Conservation (phyloP, 2,113 vertebrate genomes). For the Copsychus sechellarum region DNA sequence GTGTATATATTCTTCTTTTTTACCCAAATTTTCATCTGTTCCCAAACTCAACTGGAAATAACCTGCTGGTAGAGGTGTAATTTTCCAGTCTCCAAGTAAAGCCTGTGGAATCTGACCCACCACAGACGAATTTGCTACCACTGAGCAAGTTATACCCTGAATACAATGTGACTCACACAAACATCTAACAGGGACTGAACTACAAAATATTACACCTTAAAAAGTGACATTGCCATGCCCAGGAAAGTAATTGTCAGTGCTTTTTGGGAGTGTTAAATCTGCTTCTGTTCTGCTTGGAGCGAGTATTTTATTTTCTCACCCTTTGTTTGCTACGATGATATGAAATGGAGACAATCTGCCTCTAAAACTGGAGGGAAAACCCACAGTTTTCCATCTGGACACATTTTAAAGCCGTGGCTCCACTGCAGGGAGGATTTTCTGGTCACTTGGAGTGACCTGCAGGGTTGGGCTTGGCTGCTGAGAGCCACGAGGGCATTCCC, state of each 20-base stretch:
- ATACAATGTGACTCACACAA: not conserved
- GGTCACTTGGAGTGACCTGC: not conserved
- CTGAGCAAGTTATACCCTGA: not conserved
- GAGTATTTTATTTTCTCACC: not conserved
- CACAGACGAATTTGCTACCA: not conserved
- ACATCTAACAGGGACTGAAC: not conserved
- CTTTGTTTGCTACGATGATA: not conserved
- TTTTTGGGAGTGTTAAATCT: not conserved
- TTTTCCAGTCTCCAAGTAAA: not conserved
- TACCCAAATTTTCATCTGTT: not conserved
- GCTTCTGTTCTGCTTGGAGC: not conserved
- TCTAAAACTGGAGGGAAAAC: not conserved
- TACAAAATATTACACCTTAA: not conserved
- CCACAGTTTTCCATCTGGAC: not conserved
- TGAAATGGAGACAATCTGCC: not conserved
- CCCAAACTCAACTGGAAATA: not conserved
- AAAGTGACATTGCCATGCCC: accelerated
- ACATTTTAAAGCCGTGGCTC: not conserved
- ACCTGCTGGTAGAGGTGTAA: not conserved
- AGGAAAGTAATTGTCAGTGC: not conserved
- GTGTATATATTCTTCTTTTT: not conserved
- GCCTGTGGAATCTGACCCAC: not conserved
- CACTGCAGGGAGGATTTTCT: not conserved
- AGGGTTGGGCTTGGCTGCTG: not conserved
- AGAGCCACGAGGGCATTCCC: accelerated